Evolutionary conservation across 2,113 vertebrate species (phyloP).

Genomic region (Oreotrochilus melanogaster): DNA sequence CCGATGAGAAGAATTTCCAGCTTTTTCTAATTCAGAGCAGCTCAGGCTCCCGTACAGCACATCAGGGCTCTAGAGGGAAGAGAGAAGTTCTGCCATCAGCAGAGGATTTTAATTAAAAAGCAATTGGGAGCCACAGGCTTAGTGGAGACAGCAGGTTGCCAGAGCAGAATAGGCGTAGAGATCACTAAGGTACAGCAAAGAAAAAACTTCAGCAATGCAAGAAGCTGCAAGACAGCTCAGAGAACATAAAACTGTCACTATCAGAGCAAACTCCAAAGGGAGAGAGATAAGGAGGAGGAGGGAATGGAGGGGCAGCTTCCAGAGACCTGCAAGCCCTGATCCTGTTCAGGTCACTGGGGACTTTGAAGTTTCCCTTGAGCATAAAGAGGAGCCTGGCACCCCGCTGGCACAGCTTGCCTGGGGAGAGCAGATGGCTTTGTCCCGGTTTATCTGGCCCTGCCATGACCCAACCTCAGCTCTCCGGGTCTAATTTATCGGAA

Average conservation of each 20-base stretch:
- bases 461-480: not conserved
- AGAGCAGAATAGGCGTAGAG: not conserved
- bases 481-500: not conserved
- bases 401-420: not conserved
- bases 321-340: not conserved
- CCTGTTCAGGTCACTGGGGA: not conserved
- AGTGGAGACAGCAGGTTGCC: not conserved
- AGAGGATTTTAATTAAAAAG: conserved; percentile 34
- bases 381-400: not conserved
- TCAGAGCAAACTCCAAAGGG: not conserved
- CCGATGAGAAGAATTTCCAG: not conserved
- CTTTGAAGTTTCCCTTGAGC: not conserved
- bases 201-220: not conserved
- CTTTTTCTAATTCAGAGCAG: not conserved
- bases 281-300: conserved; percentile 10
- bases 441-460: not conserved
- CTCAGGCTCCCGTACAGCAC: fast-evolving
- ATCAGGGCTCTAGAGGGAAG: not conserved
- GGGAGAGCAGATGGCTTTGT: conserved; percentile 16
- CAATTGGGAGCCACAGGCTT: not conserved
- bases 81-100: not conserved
- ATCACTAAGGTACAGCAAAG: not conserved
- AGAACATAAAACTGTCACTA: not conserved
- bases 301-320: conserved; percentile 22
- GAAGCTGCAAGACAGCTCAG: not conserved